These are phyloP conservation scores for Neosilurus hyrtlii DNA, from an alignment of 2,797 vertebrate species.

Conservation along the genomic window DNA sequence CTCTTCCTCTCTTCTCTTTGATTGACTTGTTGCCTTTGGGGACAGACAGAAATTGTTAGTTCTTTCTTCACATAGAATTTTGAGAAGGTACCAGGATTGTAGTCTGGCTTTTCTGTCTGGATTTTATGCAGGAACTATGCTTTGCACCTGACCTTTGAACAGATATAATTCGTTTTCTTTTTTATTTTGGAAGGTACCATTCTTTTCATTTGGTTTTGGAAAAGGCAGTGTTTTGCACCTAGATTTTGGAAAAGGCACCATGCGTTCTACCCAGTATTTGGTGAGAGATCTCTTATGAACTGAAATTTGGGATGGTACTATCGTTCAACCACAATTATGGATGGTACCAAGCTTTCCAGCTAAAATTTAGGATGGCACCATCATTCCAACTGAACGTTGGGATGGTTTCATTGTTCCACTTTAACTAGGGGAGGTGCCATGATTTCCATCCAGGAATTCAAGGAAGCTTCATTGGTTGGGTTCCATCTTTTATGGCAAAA, in stretches of 20 bases:
- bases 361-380: background rate
- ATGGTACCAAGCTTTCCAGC: background rate
- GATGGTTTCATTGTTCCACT: background rate
- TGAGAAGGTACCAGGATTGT: background rate
- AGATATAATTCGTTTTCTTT: too few species aligned
- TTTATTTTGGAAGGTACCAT: too few species aligned
- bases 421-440: background rate
- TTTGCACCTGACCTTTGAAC: background rate
- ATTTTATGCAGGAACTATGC: background rate
- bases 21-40: conserved; percentile 11
- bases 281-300: too few species aligned
- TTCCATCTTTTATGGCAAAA: background rate
- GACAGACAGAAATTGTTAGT: conserved; percentile 13
- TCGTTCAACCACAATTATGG: too few species aligned
- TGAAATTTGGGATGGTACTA: background rate
- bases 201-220: background rate
- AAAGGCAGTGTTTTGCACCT: too few species aligned
- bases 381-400: background rate
- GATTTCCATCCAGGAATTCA: background rate
- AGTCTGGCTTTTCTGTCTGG: background rate
- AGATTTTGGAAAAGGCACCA: background rate
- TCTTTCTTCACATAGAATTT: conserved; percentile 8
- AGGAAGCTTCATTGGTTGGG: background rate
- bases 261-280: background rate
- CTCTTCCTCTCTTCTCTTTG: conserved; percentile 12